Base-by-base conservation (phyloP, 2,113 vertebrate genomes). In the Eublepharis macularius region DNA sequence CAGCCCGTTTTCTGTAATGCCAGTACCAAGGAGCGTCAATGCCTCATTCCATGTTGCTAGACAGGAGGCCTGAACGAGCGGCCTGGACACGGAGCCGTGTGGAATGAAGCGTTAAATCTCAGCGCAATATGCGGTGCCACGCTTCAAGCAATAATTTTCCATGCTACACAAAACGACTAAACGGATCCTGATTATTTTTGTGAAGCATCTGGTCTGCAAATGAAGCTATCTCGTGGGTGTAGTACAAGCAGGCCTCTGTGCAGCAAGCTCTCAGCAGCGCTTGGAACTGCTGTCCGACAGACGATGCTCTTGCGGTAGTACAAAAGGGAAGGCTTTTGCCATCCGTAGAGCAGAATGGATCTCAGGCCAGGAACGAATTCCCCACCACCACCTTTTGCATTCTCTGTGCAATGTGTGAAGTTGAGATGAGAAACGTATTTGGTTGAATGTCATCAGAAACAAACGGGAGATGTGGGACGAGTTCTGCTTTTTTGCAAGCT, bases 151-250 rank as follows among this genome's bases (percentile, higher is more conserved):
- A 0, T 43, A 70, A 85, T 85, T 90, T 87, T 87, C 85, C 88
- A 54, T 83, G 81, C 88, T 63, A 26, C 92, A 86, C 26, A 39
- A 90, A 86, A 1, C 76, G 34, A 39, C 86, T 76, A 1, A 81
- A 9, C 80, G 66, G 92, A 88, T 85, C 80, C 88, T 39, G 88
- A 2, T 95, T 88, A 60, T 91, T 96, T 92, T 83, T 88, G 66
- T 65, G 87, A 85, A 95, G 88, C 93, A 94, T 93, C 93, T 95
- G 93, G 43, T 81, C 90, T 2, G 10, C 91, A 69, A 83, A 93
- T 90, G 86, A 70, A 80, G 65, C 65, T 47, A 70, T 91, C 91
- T 90, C 87, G 6, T 76, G 92, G 88, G 92, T 32, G 72, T 76
- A 2, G 1, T n/a, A 76, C 72, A 57, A 73, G 57, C 81, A 2